Evolutionary conservation across 2,888 invertebrate genomes (phyloP).

Genomic region (Scaptomyza parva): DNA sequence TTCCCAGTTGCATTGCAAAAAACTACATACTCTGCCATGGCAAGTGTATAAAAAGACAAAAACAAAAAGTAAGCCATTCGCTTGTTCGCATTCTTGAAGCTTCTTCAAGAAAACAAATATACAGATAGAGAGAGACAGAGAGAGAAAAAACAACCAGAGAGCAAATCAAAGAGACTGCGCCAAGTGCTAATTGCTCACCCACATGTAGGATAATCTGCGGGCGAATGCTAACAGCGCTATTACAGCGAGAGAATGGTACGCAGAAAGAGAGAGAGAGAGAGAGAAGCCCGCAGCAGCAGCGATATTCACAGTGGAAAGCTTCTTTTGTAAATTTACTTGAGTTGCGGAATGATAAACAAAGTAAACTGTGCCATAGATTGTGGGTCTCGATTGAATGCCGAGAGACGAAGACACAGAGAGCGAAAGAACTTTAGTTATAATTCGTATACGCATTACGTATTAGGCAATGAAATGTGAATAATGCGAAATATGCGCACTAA

Average conservation of each 20-base stretch:
- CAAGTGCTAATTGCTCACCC: constrained; percentile 36
- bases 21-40: constrained; percentile 22
- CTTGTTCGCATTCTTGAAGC: constrained; percentile 53
- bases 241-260: constrained; percentile 26
- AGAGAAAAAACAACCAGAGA: constrained; percentile 12
- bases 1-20: constrained; percentile 19
- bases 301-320: constrained; percentile 37
- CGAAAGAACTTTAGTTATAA: constrained; percentile 7
- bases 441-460: constrained; percentile 27
- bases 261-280: not conserved
- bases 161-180: constrained; percentile 7
- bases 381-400: constrained; percentile 11
- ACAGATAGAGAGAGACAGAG: constrained; percentile 11
- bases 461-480: constrained; percentile 47
- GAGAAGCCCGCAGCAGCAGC: constrained; percentile 9
- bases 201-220: constrained; percentile 40
- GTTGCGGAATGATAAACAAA: constrained; percentile 63
- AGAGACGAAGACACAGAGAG: constrained; percentile 2
- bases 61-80: constrained; percentile 25
- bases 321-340: constrained; percentile 46
- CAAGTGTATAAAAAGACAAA: constrained; percentile 34
- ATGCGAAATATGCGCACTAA: constrained; percentile 59
- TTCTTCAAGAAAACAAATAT: constrained; percentile 43
- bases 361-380: constrained; percentile 51
- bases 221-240: constrained; percentile 30